Base-by-base conservation (phyloP, 2,113 vertebrate species). In the Cromileptes altivelis region DNA sequence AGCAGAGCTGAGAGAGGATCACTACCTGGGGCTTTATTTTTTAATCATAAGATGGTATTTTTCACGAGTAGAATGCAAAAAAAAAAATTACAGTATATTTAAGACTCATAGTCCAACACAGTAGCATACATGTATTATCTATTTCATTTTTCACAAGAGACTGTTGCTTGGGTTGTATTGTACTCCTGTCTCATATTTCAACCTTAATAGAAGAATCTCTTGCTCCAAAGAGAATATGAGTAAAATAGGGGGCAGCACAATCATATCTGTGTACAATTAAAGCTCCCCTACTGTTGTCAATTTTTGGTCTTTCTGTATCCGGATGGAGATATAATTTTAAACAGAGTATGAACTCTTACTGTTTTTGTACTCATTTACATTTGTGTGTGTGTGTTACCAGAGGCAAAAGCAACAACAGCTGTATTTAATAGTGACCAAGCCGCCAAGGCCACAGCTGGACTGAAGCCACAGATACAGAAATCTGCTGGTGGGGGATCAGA, bases 251-350 rank as follows among this genome's bases (percentile, higher is more conserved):
- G 45, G 40, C 67, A 62, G 75, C 23, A 73, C 47, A 88, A 84
- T 86, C 77, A 81, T 86, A 57, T 86, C 88, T 91, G 91, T 63
- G 75, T 25, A 64, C 80, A 89, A 91, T 91, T 86, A 90, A 75
- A 81, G 65, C 49, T 70, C 58, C 74, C 73, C 79, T 40, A 65
- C 82, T 83, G 89, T 70, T 80, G 70, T 58, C 75, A 6, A 85
- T 82, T 89, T 70, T 53, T 79, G 74, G 73, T 77, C 57, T 79
- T 52, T 86, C 68, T 85, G 60, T 70, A 87, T 85, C 80, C 72
- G 61, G 88, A 86, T 81, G 72, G 76, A 86, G 85, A 86, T 84
- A 85, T 87, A 78, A 87, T 75, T 82, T 90, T 87, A 78, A 87
- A 88, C 65, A 85, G 79, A 86, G 75, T 33, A 17, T 17, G 81